These are phyloP conservation scores for Rhea pennata DNA, from an alignment of 2,113 vertebrate species.

Conservation along the genomic window DNA sequence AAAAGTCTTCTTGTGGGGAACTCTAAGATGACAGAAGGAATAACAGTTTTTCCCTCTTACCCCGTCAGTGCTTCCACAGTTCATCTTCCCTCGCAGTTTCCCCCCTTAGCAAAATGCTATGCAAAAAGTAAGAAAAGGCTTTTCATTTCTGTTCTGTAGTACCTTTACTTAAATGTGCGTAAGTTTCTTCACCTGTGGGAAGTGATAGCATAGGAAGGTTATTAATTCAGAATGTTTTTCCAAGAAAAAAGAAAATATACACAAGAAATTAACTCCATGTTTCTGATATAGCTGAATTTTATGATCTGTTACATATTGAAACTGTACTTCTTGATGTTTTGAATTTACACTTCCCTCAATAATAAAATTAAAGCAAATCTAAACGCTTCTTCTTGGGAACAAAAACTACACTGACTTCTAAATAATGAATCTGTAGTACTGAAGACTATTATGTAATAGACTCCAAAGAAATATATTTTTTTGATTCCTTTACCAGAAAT, in stretches of 20 bases:
- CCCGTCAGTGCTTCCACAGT: background rate
- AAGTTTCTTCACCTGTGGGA: background rate
- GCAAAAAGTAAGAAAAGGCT: background rate
- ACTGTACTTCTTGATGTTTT: background rate
- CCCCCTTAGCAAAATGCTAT: background rate
- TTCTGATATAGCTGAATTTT: constrained; percentile 26
- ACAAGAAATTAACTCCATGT: background rate
- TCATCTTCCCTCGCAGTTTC: background rate
- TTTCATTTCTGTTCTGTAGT: background rate
- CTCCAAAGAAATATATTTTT: background rate
- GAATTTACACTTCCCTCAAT: constrained; percentile 6
- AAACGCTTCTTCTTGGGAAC: background rate
- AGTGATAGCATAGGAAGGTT: background rate
- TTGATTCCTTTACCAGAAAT: background rate
- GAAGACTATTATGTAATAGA: background rate
- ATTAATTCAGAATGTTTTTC: background rate
- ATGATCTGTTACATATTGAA: constrained; percentile 30
- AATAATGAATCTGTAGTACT: background rate
- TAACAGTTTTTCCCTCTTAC: background rate
- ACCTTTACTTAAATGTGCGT: background rate
- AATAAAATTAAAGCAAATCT: background rate
- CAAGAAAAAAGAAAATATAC: background rate
- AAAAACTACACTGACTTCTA: background rate
- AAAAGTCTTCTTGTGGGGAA: background rate
- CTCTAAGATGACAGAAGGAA: background rate